Conservation (phyloP, 2,113 vertebrate species). For the Albula glossodonta region DNA sequence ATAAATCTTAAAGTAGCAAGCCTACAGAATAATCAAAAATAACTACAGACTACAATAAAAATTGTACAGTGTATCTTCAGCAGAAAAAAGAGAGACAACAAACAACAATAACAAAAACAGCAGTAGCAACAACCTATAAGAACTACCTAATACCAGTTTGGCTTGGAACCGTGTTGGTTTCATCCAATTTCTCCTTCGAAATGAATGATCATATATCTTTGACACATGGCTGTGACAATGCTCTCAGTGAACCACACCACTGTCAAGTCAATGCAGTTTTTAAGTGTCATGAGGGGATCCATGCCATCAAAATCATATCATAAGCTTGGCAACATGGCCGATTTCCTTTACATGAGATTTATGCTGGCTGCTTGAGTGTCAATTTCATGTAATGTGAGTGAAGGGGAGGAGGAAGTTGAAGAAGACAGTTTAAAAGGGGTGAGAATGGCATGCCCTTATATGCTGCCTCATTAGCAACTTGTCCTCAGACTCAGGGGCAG, state of each 20-base stretch:
- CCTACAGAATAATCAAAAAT: background rate
- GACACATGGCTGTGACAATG: background rate
- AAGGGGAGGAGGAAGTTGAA: background rate
- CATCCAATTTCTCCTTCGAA: conserved; percentile 5
- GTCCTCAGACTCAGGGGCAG: too few relatives aligned
- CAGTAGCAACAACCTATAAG: background rate
- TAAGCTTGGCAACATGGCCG: background rate
- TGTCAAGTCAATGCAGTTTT: background rate
- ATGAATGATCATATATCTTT: background rate
- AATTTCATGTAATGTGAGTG: background rate
- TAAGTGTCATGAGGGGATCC: background rate
- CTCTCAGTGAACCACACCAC: background rate
- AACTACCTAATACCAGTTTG: background rate
- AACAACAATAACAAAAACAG: background rate
- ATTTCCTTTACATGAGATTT: background rate
- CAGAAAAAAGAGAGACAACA: background rate
- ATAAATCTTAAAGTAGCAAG: background rate
- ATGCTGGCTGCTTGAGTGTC: background rate
- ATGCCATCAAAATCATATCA: background rate
- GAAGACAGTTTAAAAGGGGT: background rate
- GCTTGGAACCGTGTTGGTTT: background rate
- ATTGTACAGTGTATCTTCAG: background rate
- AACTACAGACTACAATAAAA: background rate
- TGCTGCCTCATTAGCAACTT: too few relatives aligned
- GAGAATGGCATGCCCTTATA: too few relatives aligned